Evolutionary conservation across 2,888 invertebrate genomes (phyloP), one percentile per base, ranked within the genome.

Genomic region (Tenthredo scrophulariae): DNA sequence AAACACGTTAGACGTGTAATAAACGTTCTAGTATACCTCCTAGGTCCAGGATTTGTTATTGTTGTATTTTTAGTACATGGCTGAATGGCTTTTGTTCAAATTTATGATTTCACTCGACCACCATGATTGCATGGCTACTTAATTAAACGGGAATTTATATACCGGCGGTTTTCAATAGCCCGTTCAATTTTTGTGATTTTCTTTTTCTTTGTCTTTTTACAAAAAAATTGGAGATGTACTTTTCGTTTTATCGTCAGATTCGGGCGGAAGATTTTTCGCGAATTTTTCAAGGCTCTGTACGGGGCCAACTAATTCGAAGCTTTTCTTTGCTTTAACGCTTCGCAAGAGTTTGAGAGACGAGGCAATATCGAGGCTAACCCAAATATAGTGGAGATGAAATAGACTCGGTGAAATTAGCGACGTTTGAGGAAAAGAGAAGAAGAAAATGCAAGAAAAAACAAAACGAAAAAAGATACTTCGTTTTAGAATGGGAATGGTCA

Each of bases 251-350:
- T 40, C 37, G 1, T 13, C 40, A 18, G 22, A 37, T 40, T 70
- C n/a, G n/a, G 13, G 1, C 5, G 15, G 0, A 70, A 43, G 40
- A n/a, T 74, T 40, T 40, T 10, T 26, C 9, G 1, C n/a, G 15
- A 22, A 43, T 74, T 43, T 43, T 43, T 37, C 33, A 18, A n/a
- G 75, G 26, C 13, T 18, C 10, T 10, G 37, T 37, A 37, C n/a
- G 13, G 26, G 5, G n/a, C 26, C 50, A 15, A 77, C 29, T 33
- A 77, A 7, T 29, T n/a, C 15, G 18, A 33, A 54, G 26, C 22
- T 26, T 77, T 77, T 77, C 77, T 77, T 77, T 77, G 50, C 77
- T 77, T 77, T 77, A 77, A 77, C 77, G 77, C 54, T 33, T 77
- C 77, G 77, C 26, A 50, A 50, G 50, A 54, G 15, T 29, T 77